Evolutionary conservation across 2,113 vertebrate genomes (phyloP).

Genomic region (Geococcyx californianus): DNA sequence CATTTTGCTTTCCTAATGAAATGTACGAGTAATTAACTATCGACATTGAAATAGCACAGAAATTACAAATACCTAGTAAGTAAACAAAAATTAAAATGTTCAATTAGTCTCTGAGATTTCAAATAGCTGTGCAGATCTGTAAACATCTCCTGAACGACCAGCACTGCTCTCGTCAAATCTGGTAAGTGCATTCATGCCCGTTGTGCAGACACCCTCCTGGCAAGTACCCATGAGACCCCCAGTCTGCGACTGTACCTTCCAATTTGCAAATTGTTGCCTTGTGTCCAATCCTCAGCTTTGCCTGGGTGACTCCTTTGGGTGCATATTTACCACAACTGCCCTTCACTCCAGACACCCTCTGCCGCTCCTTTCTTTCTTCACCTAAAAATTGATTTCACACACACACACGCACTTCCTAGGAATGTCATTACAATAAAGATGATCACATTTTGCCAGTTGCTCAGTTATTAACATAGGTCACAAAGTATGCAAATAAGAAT

Average conservation of each 20-base stretch:
- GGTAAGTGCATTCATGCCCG: background rate
- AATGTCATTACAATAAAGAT: background rate
- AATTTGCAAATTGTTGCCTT: background rate
- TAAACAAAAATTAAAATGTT: background rate
- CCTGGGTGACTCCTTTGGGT: no score
- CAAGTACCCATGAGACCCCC: rapidly evolving
- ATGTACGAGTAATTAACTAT: background rate
- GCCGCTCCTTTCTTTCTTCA: background rate
- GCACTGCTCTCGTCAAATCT: background rate
- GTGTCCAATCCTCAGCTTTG: no score
- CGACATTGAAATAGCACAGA: background rate
- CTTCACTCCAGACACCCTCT: no score
- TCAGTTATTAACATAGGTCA: background rate
- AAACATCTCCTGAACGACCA: background rate
- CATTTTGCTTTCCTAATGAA: slow-evolving; percentile 31
- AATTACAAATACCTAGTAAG: slow-evolving; percentile 17
- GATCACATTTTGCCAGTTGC: background rate
- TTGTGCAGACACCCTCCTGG: background rate
- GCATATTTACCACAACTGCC: no score
- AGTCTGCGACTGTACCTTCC: background rate
- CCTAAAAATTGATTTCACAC: background rate
- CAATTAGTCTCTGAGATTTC: background rate
- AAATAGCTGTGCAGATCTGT: background rate
- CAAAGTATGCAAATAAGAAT: background rate
- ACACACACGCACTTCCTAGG: background rate